These are phyloP conservation scores for Malacosoma neustria DNA, from an alignment of 2,888 invertebrate genomes.

Conservation along the genomic window DNA sequence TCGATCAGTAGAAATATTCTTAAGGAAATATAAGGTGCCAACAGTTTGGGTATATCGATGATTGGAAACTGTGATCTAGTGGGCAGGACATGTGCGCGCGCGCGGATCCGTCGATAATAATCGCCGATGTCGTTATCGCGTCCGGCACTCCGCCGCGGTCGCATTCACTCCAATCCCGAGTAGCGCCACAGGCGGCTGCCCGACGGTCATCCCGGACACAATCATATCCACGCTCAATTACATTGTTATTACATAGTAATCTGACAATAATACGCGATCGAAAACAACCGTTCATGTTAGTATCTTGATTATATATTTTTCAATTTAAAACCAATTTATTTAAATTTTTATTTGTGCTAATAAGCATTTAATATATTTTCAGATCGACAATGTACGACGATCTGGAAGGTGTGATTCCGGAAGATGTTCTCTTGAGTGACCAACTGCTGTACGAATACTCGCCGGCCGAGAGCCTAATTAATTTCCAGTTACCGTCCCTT, in stretches of 20 bases:
- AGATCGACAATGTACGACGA: constrained; percentile 53
- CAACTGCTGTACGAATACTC: constrained; percentile 58
- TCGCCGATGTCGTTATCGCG: constrained; percentile 62
- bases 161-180: constrained; percentile 46
- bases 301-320: constrained; percentile 3
- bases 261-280: constrained; percentile 10
- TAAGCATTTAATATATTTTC: constrained; percentile 19
- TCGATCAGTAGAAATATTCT: neutral
- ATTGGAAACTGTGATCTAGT: constrained; percentile 4
- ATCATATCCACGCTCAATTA: constrained; percentile 10
- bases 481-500: constrained; percentile 54
- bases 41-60: constrained; percentile 7
- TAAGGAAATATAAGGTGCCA: neutral
- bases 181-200: constrained; percentile 42
- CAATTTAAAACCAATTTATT: constrained; percentile 1
- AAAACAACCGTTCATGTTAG: constrained; percentile 10
- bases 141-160: constrained; percentile 40
- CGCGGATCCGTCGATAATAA: constrained; percentile 56
- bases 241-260: constrained; percentile 1
- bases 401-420: constrained; percentile 34
- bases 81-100: constrained; percentile 23
- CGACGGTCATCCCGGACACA: constrained; percentile 29
- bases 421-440: constrained; percentile 51
- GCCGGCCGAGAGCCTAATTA: constrained; percentile 60
- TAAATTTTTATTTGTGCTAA: too few relatives aligned